phyloP scores from a whole-genome alignment of 2,113 vertebrate species.

The Brachyhypopomus occidentalis region DNA sequence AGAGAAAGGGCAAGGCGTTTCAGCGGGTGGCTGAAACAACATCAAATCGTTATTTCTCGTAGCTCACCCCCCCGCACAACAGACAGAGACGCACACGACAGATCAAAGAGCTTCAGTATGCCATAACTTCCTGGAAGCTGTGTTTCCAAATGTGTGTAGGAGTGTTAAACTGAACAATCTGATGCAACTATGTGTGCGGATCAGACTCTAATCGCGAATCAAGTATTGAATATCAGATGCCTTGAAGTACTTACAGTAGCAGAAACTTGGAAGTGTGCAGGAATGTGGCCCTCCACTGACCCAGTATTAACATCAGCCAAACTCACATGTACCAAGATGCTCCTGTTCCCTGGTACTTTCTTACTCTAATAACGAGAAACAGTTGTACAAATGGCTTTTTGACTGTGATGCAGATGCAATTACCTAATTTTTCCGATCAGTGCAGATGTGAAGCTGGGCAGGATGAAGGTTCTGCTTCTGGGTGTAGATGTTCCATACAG shows the following conservation, averaged over 20 bases:
- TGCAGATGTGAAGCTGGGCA: not conserved
- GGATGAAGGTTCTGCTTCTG: not conserved
- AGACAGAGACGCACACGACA: not conserved
- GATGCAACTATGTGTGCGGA: not conserved
- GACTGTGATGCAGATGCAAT: not conserved
- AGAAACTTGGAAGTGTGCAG: not conserved
- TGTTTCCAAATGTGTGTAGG: not conserved
- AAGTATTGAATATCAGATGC: not conserved
- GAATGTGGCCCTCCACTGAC: not conserved
- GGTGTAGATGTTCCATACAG: not conserved
- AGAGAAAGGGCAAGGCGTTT: not conserved
- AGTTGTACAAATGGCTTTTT: not conserved
- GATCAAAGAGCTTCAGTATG: not conserved
- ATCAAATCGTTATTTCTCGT: not conserved
- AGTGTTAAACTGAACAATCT: not conserved
- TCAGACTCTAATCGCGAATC: not conserved
- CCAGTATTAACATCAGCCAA: not conserved
- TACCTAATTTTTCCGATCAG: constrained; percentile 17
- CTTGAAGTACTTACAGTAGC: not conserved
- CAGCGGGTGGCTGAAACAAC: not conserved
- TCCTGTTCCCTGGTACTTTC: not conserved
- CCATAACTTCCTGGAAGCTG: not conserved
- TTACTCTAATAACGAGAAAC: not conserved
- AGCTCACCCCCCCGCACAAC: too few relatives aligned
- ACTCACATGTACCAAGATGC: not conserved